phyloP scores from a whole-genome alignment of 2,888 invertebrate species.

The Dynastes grantii region DNA sequence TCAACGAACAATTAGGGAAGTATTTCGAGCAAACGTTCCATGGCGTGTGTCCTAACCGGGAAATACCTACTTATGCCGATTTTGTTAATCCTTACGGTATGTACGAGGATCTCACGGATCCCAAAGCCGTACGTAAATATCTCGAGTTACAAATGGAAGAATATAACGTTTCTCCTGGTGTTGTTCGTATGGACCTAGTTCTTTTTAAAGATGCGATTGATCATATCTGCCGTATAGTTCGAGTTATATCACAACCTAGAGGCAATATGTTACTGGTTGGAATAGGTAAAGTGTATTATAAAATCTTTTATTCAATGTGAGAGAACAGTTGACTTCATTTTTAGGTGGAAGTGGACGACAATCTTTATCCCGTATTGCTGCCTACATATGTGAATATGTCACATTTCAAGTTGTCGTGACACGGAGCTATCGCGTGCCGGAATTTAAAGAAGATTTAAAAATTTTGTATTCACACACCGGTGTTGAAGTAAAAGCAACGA shows the following conservation, averaged over 20 bases:
- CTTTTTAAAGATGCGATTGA: constrained; percentile 91
- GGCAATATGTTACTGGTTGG: constrained; percentile 90
- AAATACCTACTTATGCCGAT: constrained; percentile 83
- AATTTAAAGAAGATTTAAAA: constrained; percentile 90
- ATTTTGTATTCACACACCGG: constrained; percentile 81
- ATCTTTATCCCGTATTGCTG: constrained; percentile 83
- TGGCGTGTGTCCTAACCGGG: constrained; percentile 82
- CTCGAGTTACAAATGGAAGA: constrained; percentile 78
- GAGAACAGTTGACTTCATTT: constrained; percentile 40
- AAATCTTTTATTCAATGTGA: not conserved
- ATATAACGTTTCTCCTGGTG: constrained; percentile 86
- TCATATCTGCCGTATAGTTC: constrained; percentile 86
- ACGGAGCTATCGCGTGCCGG: constrained; percentile 82
- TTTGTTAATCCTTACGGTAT: constrained; percentile 85
- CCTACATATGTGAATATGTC: constrained; percentile 85
- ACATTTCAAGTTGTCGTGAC: constrained; percentile 87
- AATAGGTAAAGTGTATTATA: constrained; percentile 72
- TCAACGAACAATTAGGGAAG: constrained; percentile 83
- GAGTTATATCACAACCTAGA: constrained; percentile 87
- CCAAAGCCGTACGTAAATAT: constrained; percentile 73
- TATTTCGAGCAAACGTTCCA: constrained; percentile 87
- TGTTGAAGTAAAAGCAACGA: constrained; percentile 81
- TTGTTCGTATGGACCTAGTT: constrained; percentile 86
- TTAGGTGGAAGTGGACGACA: constrained; percentile 88
- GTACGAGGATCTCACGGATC: constrained; percentile 85